Base-by-base conservation (phyloP, 1,140 invertebrate species). In the Mercenaria mercenaria region DNA sequence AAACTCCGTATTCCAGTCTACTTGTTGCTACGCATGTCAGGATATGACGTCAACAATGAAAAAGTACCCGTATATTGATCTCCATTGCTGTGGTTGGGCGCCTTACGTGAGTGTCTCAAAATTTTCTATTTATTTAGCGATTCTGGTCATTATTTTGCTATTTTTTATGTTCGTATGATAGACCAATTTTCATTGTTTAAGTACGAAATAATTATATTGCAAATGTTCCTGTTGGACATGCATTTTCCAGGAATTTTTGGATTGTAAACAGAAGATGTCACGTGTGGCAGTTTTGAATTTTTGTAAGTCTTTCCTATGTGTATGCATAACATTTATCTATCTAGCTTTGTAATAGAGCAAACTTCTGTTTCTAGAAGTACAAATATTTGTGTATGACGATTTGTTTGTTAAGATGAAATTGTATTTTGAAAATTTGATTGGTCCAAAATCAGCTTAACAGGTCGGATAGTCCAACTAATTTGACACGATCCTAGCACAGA, bases 1-100 rank as follows among this genome's bases (percentile, higher is more conserved):
- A 74, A 74, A 39, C 10, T 74, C 18, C 23, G 39, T 2, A 23
- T 20, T 13, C 37, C 72, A 50, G 39, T 50, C 72, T 15, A 26
- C 2, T 64, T 13, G 72, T 79, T 87, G 85, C 76, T 59, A 87
- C 85, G 85, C 85, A 87, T 87, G 85, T 64, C 37, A 61, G 69
- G 41, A 77, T 77, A 43, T 87, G 85, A 87, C 85, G 85, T 87
- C 56, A 64, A 87, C 85, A 79, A 61, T 87, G 15, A 32, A n/a
- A 59, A 79, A 79, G 72, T 41, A 29, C 85, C 85, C 85, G 85
- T 47, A 87, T 87, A 87, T 87, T 87, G 84, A 59, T 87, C 84
- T 69, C 72, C 84, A 87, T 87, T 87, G 69, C 72, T 56, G 4
- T 77, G 84, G 67, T 84, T 50, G 74, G 84, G 52, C 52, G 84